phyloP scores from a whole-genome alignment of 1,140 invertebrate species.

The Drosophila ironensis region DNA sequence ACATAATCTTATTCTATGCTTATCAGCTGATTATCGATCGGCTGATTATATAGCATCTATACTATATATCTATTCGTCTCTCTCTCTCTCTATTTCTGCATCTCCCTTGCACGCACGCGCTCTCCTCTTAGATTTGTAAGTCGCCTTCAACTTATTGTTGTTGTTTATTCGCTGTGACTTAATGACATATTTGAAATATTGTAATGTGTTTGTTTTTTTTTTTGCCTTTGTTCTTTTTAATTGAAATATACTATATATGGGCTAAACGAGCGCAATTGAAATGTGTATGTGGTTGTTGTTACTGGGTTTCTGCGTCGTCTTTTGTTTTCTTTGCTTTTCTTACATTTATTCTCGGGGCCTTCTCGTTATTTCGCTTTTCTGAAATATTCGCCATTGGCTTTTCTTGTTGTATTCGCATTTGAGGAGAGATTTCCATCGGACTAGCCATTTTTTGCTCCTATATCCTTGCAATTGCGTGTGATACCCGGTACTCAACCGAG shows the following conservation, averaged over 20 bases:
- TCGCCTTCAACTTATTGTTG: slow-evolving; percentile 59
- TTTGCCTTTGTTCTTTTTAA: slow-evolving; percentile 41
- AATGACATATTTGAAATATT: slow-evolving; percentile 58
- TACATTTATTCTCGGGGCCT: slow-evolving; percentile 16
- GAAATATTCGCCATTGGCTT: slow-evolving; percentile 43
- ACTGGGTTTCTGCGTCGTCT: background rate
- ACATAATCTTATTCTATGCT: too few species aligned
- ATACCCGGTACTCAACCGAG: too few species aligned
- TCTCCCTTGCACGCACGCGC: slow-evolving; percentile 15
- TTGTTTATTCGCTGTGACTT: slow-evolving; percentile 63
- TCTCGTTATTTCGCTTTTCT: slow-evolving; percentile 33
- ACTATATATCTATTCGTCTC: slow-evolving; percentile 16
- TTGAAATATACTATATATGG: slow-evolving; percentile 47
- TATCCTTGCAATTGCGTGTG: slow-evolving; percentile 29
- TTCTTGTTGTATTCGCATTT: slow-evolving; percentile 78
- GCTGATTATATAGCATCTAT: too few species aligned
- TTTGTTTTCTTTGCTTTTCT: slow-evolving; percentile 17
- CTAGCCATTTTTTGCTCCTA: slow-evolving; percentile 5
- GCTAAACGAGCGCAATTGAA: slow-evolving; percentile 47
- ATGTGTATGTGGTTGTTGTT: slow-evolving; percentile 34
- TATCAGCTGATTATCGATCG: too few species aligned
- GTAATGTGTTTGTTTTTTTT: slow-evolving; percentile 29
- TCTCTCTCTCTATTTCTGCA: slow-evolving; percentile 5
- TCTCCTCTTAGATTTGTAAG: slow-evolving; percentile 25
- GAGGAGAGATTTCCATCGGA: slow-evolving; percentile 68